Evolutionary conservation across 2,888 invertebrate genomes (phyloP), one percentile per base, ranked within the genome.

Genomic region (Cyrtodaria siliqua): DNA sequence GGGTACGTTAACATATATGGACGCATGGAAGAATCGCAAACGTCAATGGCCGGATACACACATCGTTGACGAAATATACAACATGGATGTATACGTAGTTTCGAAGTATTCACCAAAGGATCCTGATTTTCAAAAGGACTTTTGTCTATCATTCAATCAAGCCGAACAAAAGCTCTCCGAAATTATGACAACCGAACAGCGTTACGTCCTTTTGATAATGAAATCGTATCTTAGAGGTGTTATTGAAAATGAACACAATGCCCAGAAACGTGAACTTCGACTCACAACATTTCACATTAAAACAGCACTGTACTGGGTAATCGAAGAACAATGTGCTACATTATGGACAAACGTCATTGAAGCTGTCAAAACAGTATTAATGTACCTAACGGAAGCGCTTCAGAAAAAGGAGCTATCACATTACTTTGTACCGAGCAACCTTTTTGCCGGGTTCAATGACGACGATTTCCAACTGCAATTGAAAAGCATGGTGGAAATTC

Each of bases 111-210:
- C 82, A 6, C 66, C 79, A 14, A 38, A 73, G 1, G 47, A 79
- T 9, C 71, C 70, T 12, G 42, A 68, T 1, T 26, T 24, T 8
- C 26, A 59, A 1, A 71, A 42, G 38, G 84, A 85, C 66, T 85
- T 82, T 49, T 85, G 84, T 67, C 56, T 83, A n/a, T 69, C 77
- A 3, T 85, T 77, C 29, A 85, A 81, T 49, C 61, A 71, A 14
- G 73, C 78, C 2, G 84, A 85, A 61, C 57, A 75, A 12, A 73
- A 59, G 23, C 60, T 85, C 2, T 74, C 71, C 14, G 53, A 74
- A 38, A 53, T 64, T 27, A 18, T 83, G 53, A 53, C 77, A 1
- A 18, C 47, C 12, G 55, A 53, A 16, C 82, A 82, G 40, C 70
- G 63, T 57, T 70, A 71, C 23, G 72, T 79, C 9, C 50, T 74